Evolutionary conservation across 2,797 vertebrate species (phyloP), one percentile per base, ranked within the genome.

Genomic region (Cuniculus paca): DNA sequence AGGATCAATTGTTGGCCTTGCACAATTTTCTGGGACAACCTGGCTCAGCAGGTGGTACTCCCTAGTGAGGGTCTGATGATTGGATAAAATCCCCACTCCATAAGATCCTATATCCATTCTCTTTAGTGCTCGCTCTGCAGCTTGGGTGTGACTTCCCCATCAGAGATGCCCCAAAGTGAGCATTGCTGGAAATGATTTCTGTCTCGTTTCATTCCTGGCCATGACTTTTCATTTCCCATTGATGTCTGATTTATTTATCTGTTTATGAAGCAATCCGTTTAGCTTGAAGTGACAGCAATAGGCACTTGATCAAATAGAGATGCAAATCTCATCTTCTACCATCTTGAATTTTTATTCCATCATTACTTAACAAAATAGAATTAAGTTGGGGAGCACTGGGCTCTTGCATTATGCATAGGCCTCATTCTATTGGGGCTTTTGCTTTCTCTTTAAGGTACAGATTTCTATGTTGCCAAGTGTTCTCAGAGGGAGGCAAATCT

Each of bases 161-260:
- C 82, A 75, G 75, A 88, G 45, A 95, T 0, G 24, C 60, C 78
- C 79, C 81, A 60, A 52, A 28, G 9, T 6, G n/a, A 93, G 65
- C 31, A 56, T 10, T 8, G 72, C 56, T 2, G 36, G 52, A 58
- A 85, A 48, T 80, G 93, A 85, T 61, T 95, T 92, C 93, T 91
- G 81, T 70, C 96, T 94, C 31, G 0, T 84, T 98, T 68, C 86
- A 96, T 96, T 95, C 96, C 83, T 42, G 42, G 42, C 78, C 22
- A 1, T 88, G 95, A 90, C 95, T 97, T 96, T 95, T 96, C 97
- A 92, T 95, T 97, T 97, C 80, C 95, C 72, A 56, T 54, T 89
- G 96, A 95, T 19, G 39, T 97, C 80, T 97, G 96, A 97, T 98
- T 97, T 98, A 97, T 97, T 97, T 97, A 80, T 89, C 96, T 98